Evolutionary conservation across 2,113 vertebrate species (phyloP), one percentile per base, ranked within the genome.

Genomic region (Kryptolebias marmoratus): DNA sequence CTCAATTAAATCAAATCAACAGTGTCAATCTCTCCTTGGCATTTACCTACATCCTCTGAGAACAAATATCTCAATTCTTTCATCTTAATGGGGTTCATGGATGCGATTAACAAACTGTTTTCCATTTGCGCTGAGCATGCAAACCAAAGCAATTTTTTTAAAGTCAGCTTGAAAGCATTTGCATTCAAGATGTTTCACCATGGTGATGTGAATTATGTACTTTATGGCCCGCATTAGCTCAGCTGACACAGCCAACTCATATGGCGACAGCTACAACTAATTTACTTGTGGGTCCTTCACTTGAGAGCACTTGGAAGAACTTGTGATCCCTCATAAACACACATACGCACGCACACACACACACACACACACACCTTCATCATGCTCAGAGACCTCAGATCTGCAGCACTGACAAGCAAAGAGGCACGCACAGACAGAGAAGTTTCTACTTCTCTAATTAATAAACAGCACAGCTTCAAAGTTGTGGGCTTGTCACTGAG

Each of bases 381-480:
- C 82, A 68, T 30, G 55, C 75, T 77, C 61, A 60, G 71, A 85
- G 71, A 53, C 68, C 16, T 83, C 63, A 80, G 75, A 80, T 76
- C 68, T 73, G 63, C 64, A 32, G 56, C 57, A 71, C 56, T 83
- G 70, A 85, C 73, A 68, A 44, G 48, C 80, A 18, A 76, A 83
- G 71, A 56, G 59, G 63, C 67, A 56, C 60, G 64, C 66, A 81
- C 81, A 83, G 75, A 86, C 81, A 75, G 63, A 61, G 32, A 30
- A 78, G 57, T 84, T 84, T 83, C 66, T 55, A 73, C 70, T 79
- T 87, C 84, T 88, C 73, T 88, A 89, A 90, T 90, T 88, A 90
- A 90, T 89, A 90, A 90, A 89, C 83, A 90, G 81, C 75, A 73
- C 69, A 82, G 75, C 82, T 87, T 92, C 80, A 91, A 90, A 90